Base-by-base conservation (phyloP, 2,797 vertebrate genomes). In the Leucoraja ocellata region DNA sequence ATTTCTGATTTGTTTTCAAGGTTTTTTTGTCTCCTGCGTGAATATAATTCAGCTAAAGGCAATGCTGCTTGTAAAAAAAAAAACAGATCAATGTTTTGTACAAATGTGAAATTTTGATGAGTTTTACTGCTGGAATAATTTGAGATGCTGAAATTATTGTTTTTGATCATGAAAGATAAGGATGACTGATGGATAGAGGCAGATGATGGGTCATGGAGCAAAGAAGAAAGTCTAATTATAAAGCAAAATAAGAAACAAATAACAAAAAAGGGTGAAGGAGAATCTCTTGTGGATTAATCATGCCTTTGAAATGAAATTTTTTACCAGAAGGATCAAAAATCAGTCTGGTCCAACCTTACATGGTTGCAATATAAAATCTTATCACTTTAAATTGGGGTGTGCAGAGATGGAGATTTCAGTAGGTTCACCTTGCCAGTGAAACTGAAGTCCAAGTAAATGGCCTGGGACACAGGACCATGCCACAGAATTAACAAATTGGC, bases 261-360 rank as follows among this genome's bases (percentile, higher is more conserved):
- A 39, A 91, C 90, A 74, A 46, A 23, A 23, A 21, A 2, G 9
- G 65, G 88, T 73, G 32, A 10, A 74, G 90, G 10, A n/a, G 74
- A 84, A 91, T 6, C 36, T 91, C 68, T 54, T 74, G 21, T 21
- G 71, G 11, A 92, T 46, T 39, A 92, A 92, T 28, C 71, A 54
- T 14, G 28, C 71, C 3, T 74, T 92, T 92, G 74, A 28, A 71
- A 74, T 76, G 23, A 36, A 28, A 54, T 25, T 46, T 74, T 23
- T 76, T 76, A 46, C 73, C n/a, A 74, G 21, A 46, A 71, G 90
- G 46, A n/a, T 92, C 71, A 76, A 46, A 76, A 92, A 92, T 92
- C 90, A 92, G 73, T 92, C 73, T 92, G 71, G 90, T 92, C 90
- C 90, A 92, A 92, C 65, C 71, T 54, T 92, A 92, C 90, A 92